Percentiles rank a stretch among this genome's conserved stretches.
These are phyloP conservation scores for Mellivora capensis DNA, from an alignment of 2,113 vertebrate species.

Conservation along the genomic window DNA sequence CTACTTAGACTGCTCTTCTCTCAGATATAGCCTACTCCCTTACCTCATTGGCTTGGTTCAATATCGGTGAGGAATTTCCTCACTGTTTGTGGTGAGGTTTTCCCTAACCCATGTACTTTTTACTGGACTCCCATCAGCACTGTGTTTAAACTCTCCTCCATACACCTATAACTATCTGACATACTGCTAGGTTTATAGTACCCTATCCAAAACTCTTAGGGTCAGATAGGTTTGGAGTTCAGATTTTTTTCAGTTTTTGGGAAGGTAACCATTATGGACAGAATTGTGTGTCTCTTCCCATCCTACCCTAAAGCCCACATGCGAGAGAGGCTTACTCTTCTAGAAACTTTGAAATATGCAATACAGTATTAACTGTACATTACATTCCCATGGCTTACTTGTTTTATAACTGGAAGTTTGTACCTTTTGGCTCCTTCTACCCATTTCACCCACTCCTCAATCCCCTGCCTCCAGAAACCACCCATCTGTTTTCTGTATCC, in stretches of 20 bases:
- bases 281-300: neutral
- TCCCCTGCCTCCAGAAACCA: neutral
- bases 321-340: neutral
- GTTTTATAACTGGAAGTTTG: neutral
- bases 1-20: neutral
- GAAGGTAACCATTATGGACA: neutral
- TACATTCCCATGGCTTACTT: neutral
- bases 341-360: neutral
- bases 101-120: neutral
- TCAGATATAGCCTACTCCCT: neutral
- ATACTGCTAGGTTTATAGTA: neutral
- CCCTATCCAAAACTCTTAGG: neutral
- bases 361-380: neutral
- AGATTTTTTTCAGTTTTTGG: neutral
- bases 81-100: neutral
- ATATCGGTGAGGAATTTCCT: no score
- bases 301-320: neutral
- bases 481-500: neutral
- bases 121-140: neutral
- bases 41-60: neutral
- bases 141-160: neutral
- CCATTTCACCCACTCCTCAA: neutral
- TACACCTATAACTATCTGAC: rapidly evolving
- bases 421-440: neutral
- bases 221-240: neutral